A percentile compares a stretch with the other conserved stretches of the same genome.
These are phyloP conservation scores for Paragorgia papillata DNA, from an alignment of 92 coral and sea anemone genomes.

Conservation along the genomic window DNA sequence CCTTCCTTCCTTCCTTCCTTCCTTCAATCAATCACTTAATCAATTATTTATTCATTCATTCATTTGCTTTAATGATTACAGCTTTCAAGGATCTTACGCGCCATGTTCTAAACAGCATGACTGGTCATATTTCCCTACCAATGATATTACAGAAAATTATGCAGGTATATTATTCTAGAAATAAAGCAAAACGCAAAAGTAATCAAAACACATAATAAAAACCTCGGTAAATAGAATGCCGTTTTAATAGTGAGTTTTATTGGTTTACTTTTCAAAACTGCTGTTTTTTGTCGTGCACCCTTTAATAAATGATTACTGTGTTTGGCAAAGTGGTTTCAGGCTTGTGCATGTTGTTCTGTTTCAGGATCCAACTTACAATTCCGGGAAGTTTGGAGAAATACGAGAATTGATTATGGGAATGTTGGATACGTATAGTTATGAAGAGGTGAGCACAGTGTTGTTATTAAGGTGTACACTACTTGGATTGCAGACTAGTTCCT, in stretches of 20 bases:
- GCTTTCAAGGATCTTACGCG: conserved; percentile 93
- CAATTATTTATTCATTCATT: background rate
- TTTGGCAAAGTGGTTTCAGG: no score
- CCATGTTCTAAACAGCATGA: conserved; percentile 98
- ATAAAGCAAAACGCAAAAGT: background rate
- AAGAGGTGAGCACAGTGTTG: conserved; percentile 61
- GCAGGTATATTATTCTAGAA: conserved; percentile 64
- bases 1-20: no score
- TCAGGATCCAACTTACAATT: conserved; percentile 91
- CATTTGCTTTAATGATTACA: conserved; percentile 26
- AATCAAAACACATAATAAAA: background rate
- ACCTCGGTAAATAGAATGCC: no score
- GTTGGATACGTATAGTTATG: conserved; percentile 94
- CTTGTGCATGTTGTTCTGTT: no score
- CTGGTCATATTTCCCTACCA: conserved; percentile 96
- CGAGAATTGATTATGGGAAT: conserved; percentile 93
- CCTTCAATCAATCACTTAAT: no score
- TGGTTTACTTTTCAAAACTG: no score
- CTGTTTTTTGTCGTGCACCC: no score
- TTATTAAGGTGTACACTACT: conserved; percentile 9
- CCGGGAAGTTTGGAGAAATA: conserved; percentile 96
- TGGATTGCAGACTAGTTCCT: no score
- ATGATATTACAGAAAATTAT: conserved; percentile 91
- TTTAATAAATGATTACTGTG: no score
- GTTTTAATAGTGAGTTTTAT: no score